phyloP scores from a whole-genome alignment of 2,888 invertebrate species.

The Prosapia bicincta region DNA sequence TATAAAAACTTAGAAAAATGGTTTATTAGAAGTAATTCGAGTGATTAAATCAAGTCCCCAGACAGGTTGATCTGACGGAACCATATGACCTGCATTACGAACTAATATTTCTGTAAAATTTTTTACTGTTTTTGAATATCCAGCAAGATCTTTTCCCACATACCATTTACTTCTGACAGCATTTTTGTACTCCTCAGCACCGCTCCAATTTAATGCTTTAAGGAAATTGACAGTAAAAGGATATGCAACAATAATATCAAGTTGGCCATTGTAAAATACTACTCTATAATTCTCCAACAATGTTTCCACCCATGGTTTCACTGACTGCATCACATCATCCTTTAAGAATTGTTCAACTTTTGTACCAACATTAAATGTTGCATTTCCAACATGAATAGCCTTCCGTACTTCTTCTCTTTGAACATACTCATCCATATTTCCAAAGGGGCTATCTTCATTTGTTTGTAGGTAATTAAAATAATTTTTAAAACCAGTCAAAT shows the following conservation, averaged over 20 bases:
- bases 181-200: constrained; percentile 60
- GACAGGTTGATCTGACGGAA: constrained; percentile 73
- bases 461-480: constrained; percentile 68
- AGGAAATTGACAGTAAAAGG: constrained; percentile 80
- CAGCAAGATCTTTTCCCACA: constrained; percentile 57
- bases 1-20: not conserved
- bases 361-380: constrained; percentile 58
- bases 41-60: constrained; percentile 69
- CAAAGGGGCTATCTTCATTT: constrained; percentile 43
- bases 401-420: constrained; percentile 26
- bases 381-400: constrained; percentile 81
- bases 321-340: constrained; percentile 76
- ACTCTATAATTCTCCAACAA: constrained; percentile 63
- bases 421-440: constrained; percentile 41
- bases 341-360: constrained; percentile 68
- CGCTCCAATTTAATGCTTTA: constrained; percentile 64
- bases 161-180: constrained; percentile 66
- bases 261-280: constrained; percentile 83
- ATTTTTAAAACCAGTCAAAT: constrained; percentile 70
- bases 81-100: constrained; percentile 79
- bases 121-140: constrained; percentile 58
- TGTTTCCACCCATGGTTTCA: constrained; percentile 67
- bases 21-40: not conserved
- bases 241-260: constrained; percentile 91
- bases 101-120: constrained; percentile 72